phyloP scores from a whole-genome alignment of 92 coral and sea anemone genomes.

The Bergia sp. region DNA sequence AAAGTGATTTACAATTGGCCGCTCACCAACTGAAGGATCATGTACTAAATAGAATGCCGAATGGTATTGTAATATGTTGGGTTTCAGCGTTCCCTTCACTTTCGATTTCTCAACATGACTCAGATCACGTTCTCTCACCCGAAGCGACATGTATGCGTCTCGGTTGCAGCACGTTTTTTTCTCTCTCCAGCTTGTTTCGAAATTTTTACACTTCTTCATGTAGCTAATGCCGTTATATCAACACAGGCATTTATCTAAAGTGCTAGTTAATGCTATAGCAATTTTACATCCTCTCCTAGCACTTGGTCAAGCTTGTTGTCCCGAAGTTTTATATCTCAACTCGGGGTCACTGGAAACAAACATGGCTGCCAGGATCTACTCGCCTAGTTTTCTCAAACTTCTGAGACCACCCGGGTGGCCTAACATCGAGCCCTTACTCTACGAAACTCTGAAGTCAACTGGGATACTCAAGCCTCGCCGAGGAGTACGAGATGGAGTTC shows the following conservation, averaged over 20 bases:
- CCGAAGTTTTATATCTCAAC: conserved; percentile 14
- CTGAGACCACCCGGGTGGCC: conserved; percentile 49
- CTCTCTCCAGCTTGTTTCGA: conserved; percentile 22
- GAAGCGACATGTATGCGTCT: neutral
- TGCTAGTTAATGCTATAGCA: conserved; percentile 11
- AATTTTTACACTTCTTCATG: conserved; percentile 26
- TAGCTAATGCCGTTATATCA: conserved; percentile 20
- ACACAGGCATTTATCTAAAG: conserved; percentile 8
- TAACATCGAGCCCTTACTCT: conserved; percentile 10
- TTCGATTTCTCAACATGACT: no score
- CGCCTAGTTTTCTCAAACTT: conserved; percentile 42
- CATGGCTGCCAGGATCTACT: conserved; percentile 42
- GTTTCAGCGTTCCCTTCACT: no score
- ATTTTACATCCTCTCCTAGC: neutral
- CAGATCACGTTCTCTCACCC: no score
- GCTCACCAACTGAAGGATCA: no score
- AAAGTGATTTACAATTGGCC: no score
- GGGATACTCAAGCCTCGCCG: conserved; percentile 48
- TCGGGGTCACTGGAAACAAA: conserved; percentile 37
- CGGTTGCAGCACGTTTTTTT: conserved; percentile 5
- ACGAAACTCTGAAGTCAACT: conserved; percentile 32
- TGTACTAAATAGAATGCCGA: no score
- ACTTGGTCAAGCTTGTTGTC: conserved; percentile 23
- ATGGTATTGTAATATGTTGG: no score
- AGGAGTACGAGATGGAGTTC: conserved; percentile 47